These are phyloP conservation scores for Botia almorhae DNA, from an alignment of 2,797 vertebrate genomes.

Conservation along the genomic window DNA sequence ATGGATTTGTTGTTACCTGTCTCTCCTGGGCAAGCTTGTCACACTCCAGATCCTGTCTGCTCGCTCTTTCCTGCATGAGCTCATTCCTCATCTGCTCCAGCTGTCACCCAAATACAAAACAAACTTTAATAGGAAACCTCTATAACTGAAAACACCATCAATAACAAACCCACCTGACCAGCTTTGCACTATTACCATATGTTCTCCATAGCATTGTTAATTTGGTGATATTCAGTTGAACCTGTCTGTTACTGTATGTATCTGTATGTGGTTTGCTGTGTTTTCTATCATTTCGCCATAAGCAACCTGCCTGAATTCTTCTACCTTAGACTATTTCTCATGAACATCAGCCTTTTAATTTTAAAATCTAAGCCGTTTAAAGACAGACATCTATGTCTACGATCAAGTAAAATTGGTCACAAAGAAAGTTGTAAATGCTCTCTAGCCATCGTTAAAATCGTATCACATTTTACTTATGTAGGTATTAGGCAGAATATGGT, in stretches of 20 bases:
- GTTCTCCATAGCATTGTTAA: neutral
- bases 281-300: neutral
- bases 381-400: too few relatives aligned
- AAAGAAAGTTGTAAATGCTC: neutral
- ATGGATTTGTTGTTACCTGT: constrained; percentile 82
- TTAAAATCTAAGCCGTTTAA: neutral
- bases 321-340: neutral
- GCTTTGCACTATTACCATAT: neutral
- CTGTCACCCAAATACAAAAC: constrained; percentile 76
- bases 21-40: constrained; percentile 97
- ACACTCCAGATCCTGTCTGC: constrained; percentile 94
- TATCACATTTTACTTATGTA: neutral
- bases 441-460: neutral
- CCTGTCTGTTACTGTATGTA: neutral
- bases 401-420: neutral
- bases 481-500: neutral
- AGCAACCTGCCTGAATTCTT: neutral
- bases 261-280: neutral
- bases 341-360: too few relatives aligned
- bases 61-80: constrained; percentile 92
- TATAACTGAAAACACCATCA: neutral
- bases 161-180: neutral
- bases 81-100: constrained; percentile 96
- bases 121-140: constrained; percentile 19
- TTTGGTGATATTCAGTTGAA: neutral